A percentile compares a stretch with the other conserved stretches of the same genome.
phyloP scores from a whole-genome alignment of 2,888 invertebrate genomes.

The Tineola bisselliella region DNA sequence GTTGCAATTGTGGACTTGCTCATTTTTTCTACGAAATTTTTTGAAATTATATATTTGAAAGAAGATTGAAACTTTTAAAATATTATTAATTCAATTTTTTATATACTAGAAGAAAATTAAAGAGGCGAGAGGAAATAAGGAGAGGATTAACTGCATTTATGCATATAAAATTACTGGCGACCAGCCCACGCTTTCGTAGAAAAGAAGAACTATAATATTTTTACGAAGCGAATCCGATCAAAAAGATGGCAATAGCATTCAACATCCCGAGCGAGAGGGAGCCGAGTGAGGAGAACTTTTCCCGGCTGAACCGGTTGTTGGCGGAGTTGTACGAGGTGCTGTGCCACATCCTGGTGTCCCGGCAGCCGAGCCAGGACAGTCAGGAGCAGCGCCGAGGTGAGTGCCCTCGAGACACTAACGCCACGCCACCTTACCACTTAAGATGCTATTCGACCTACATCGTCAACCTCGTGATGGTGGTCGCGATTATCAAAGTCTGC shows the following conservation, averaged over 20 bases:
- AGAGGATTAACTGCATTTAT: conserved; percentile 38
- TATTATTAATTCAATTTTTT: too few species aligned
- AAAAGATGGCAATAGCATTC: conserved; percentile 69
- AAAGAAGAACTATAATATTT: conserved; percentile 28
- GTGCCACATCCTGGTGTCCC: conserved; percentile 64
- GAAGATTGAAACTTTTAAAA: neutral
- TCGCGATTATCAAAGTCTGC: conserved; percentile 62
- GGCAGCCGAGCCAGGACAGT: conserved; percentile 58
- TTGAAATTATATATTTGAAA: neutral
- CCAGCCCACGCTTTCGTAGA: conserved; percentile 58
- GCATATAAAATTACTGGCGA: conserved; percentile 55
- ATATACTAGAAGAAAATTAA: conserved; percentile 14
- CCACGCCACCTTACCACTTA: conserved; percentile 63
- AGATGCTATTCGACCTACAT: conserved; percentile 69
- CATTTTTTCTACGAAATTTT: neutral
- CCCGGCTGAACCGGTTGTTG: conserved; percentile 65
- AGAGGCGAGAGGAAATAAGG: conserved; percentile 21
- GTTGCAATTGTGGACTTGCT: neutral
- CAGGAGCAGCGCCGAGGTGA: conserved; percentile 56
- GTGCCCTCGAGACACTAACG: conserved; percentile 60
- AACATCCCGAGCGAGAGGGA: conserved; percentile 67
- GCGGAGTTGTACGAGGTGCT: conserved; percentile 66
- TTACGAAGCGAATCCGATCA: conserved; percentile 29
- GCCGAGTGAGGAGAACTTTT: conserved; percentile 66
- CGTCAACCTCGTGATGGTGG: conserved; percentile 64